Evolutionary conservation across 2,888 invertebrate genomes (phyloP), one percentile per base, ranked within the genome.

Genomic region (Metallyticus violacea): DNA sequence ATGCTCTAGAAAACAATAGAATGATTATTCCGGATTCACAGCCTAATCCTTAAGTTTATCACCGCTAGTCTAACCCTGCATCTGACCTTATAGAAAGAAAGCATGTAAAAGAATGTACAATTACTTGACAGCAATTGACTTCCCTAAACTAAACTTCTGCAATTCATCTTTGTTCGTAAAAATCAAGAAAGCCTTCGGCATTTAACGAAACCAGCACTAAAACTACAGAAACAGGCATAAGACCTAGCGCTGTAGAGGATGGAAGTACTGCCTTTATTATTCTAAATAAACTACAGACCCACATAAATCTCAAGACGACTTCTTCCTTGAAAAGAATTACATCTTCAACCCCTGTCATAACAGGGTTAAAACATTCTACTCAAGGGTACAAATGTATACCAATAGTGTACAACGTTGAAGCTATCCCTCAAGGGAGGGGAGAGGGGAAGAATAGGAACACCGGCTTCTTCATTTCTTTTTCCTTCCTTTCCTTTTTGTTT

Each of bases 331-430:
- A 40, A 15, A 82, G n/a, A 76, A 82, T 26, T 22, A 26, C 27
- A 80, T 80, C 80, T 76, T 82, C 76, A 76, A 76, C 76, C 82
- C 82, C 82, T n/a, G 25, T 82, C 82, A 82, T 26, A 82, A 76
- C 27, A 82, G 27, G 82, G 82, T 82, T 76, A 26, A 82, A 82
- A 82, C 62, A 82, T 82, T 82, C 76, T 26, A 62, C 27, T 26
- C 26, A 81, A 82, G 82, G 76, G 82, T 82, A 26, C 15, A 82
- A 62, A 26, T 62, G 76, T 82, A 76, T 76, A 26, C 82, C 82
- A 82, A 26, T 82, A 82, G 26, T 62, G 82, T 82, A 76, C 82
- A 62, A 26, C 15, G 76, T 40, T 82, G 6, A 22, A 9, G 22
- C 9, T 26, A 76, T 82, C 9, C 82, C 82, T 76, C 76, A 7